phyloP scores from a whole-genome alignment of 2,113 vertebrate species.

The Neolamprologus brichardi region DNA sequence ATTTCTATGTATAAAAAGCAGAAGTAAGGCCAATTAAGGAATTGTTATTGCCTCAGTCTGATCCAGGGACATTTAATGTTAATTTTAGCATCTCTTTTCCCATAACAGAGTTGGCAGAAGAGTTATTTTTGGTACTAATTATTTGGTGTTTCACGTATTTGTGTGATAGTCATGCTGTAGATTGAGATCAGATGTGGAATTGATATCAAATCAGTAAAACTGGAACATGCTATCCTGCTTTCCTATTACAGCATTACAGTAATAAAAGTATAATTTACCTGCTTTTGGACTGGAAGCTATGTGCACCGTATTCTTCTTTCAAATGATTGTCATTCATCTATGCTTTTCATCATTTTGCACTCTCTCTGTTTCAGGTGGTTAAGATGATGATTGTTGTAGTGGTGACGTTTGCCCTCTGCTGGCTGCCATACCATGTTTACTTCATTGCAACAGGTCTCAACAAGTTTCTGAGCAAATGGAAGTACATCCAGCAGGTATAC shows the following conservation, averaged over 20 bases:
- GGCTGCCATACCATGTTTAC: slow-evolving; percentile 93
- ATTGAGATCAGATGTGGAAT: background rate
- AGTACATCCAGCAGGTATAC: slow-evolving; percentile 97
- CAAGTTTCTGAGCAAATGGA: slow-evolving; percentile 80
- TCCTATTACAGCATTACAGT: background rate
- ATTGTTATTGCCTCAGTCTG: background rate
- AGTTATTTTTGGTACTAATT: background rate
- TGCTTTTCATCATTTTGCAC: background rate
- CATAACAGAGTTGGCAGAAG: background rate
- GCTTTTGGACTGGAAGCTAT: background rate
- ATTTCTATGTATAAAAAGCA: background rate
- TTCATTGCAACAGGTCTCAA: slow-evolving; percentile 88
- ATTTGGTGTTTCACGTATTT: background rate
- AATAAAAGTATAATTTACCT: background rate
- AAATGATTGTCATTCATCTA: background rate
- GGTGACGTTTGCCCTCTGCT: slow-evolving; percentile 91
- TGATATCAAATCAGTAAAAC: background rate
- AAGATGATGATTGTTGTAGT: slow-evolving; percentile 99
- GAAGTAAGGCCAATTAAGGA: background rate
- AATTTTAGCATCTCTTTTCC: background rate
- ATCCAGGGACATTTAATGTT: background rate
- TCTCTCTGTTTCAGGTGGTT: slow-evolving; percentile 79
- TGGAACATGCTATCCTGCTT: background rate
- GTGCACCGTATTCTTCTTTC: background rate
- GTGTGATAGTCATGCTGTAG: background rate